A percentile compares a stretch with the other conserved stretches of the same genome.
Conservation (phyloP, 2,113 vertebrate genomes). For the Alligator sinensis region DNA sequence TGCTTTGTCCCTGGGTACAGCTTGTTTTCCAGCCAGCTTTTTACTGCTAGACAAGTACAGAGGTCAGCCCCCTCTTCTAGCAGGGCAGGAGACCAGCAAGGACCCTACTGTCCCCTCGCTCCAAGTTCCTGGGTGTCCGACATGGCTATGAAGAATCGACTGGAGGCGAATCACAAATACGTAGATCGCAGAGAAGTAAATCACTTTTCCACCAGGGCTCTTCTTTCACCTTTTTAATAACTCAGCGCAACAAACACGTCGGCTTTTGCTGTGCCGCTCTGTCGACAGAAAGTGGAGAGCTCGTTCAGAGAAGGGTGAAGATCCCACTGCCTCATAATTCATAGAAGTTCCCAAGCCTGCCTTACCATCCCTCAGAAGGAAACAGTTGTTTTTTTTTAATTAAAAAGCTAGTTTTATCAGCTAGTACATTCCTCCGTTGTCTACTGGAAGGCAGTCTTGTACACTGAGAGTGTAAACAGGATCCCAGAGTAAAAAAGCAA, state of each 20-base stretch:
- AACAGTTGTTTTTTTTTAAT: not conserved
- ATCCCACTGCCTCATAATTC: accelerated
- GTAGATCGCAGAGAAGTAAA: not conserved
- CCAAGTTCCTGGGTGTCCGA: not conserved
- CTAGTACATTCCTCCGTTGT: slow-evolving; percentile 50
- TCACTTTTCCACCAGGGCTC: not conserved
- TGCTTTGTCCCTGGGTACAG: slow-evolving; percentile 12
- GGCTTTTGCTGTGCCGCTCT: not conserved
- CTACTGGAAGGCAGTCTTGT: slow-evolving; percentile 52
- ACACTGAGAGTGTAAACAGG: slow-evolving; percentile 70
- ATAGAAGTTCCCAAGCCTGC: not conserved
- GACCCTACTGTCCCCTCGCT: not conserved
- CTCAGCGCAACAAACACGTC: not conserved
- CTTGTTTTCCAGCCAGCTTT: not conserved
- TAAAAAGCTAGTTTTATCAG: slow-evolving; percentile 34
- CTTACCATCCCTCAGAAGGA: not conserved
- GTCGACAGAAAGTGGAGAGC: not conserved
- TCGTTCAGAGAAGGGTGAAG: not conserved
- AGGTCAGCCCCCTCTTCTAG: not conserved
- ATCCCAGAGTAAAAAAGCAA: slow-evolving; percentile 50
- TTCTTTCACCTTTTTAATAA: not conserved
- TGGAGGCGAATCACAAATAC: not conserved
- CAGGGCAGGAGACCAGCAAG: not conserved
- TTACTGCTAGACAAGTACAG: not conserved
- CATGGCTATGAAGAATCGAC: not conserved